Conservation (phyloP, 2,797 vertebrate genomes). For the Serranus cabrilla region DNA sequence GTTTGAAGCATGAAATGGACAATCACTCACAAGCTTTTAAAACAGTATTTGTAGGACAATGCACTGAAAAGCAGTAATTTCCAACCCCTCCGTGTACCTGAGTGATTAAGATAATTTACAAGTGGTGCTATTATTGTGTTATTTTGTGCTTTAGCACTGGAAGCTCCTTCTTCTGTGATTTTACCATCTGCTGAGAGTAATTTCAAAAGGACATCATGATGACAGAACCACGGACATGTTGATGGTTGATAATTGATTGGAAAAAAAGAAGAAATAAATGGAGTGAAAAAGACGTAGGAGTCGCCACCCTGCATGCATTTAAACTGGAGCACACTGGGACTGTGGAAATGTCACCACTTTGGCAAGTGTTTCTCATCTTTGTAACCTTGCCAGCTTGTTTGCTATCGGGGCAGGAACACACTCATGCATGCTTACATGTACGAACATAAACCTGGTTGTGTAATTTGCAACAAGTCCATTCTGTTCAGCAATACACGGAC, state of each 20-base stretch:
- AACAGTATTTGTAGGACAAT: constrained; percentile 23
- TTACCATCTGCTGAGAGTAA: neutral
- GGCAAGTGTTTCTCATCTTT: constrained; percentile 3
- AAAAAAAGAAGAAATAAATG: neutral
- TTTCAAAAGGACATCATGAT: neutral
- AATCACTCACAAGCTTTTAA: constrained; percentile 35
- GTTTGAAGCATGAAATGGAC: constrained; percentile 22
- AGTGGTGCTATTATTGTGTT: constrained; percentile 3
- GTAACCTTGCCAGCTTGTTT: constrained; percentile 9
- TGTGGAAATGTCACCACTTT: constrained; percentile 3
- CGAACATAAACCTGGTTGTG: neutral
- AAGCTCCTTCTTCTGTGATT: neutral
- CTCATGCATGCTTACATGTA: neutral
- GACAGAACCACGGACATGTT: neutral
- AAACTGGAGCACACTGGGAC: neutral
- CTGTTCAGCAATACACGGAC: too few relatives aligned
- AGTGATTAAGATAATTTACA: constrained; percentile 31
- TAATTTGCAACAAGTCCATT: neutral
- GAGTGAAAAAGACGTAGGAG: neutral
- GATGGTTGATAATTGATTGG: constrained; percentile 1
- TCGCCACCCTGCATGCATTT: neutral
- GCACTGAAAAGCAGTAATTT: constrained; percentile 28
- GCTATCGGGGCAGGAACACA: neutral
- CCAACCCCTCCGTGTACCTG: constrained; percentile 20
- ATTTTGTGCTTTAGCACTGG: neutral